These are phyloP conservation scores for Platysternon megacephalum DNA, from an alignment of 2,113 vertebrate genomes.

Conservation along the genomic window DNA sequence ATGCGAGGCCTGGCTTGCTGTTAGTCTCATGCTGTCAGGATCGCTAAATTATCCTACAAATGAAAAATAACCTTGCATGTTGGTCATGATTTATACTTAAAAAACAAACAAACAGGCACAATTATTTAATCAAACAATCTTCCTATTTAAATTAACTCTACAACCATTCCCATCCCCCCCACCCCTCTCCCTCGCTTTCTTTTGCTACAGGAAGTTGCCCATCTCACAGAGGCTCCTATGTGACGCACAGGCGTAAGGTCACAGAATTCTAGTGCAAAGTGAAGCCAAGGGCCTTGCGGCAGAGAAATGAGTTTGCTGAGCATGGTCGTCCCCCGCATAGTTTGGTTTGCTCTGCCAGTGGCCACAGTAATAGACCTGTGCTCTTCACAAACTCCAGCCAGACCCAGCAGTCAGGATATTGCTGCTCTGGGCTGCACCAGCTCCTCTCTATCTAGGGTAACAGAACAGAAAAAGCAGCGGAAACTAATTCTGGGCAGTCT, in stretches of 20 bases:
- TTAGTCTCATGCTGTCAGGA: background rate
- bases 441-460: too few species aligned
- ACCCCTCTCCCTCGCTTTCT: background rate
- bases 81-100: background rate
- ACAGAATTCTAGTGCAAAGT: background rate
- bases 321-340: background rate
- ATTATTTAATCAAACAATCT: background rate
- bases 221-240: background rate
- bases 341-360: background rate
- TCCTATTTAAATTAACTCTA: background rate
- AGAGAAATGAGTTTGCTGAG: background rate
- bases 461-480: background rate
- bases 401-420: background rate
- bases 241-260: background rate
- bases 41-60: background rate
- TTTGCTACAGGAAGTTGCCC: background rate
- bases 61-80: background rate
- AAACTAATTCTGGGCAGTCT: background rate
- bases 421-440: background rate
- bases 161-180: background rate
- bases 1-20: too few species aligned
- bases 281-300: background rate
- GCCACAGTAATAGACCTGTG: background rate
- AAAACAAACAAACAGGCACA: background rate
- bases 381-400: background rate